Base-by-base conservation (phyloP, 2,888 invertebrate species). In the Dichetophora obliterata region DNA sequence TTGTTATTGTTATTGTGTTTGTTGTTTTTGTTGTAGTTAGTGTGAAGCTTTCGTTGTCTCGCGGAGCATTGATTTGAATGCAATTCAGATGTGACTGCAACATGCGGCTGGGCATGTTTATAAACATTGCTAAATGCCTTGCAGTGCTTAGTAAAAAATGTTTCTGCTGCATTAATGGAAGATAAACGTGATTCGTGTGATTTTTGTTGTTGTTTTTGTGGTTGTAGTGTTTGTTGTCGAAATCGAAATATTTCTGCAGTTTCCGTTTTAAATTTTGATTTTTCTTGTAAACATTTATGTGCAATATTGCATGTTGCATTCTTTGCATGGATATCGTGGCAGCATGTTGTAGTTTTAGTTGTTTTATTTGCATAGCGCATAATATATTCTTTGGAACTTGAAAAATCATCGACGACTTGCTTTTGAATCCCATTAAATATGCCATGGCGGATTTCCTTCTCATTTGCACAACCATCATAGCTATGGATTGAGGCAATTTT, bases 151-250 rank as follows among this genome's bases (percentile, higher is more conserved):
- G 8, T 34, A 34, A 22, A 68, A 48, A 19, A 50, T 19, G 50
- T 11, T 14, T 24, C 52, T 70, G 77, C 79, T 80, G 78, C 81
- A 80, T 77, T 78, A 80, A 63, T 86, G 87, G 86, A 87, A 87
- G 87, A 86, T 85, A 85, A 81, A 81, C 79, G 85, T 86, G 86
- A 85, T 84, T 83, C 59, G 61, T 22, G n/a, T 77, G 77, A 77
- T 78, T 80, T 48, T 77, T 80, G 77, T 73, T 80, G 57, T 80
- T 81, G 77, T 65, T 76, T 75, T 71, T 75, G 76, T 78, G 69
- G 31, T 22, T 76, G 70, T 75, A 73, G 66, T 19, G 50, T 75
- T 63, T 73, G 76, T 27, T 43, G 31, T 78, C 57, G 34, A 27
- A 31, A 31, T 14, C 63, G 63, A 31, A 37, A 22, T 14, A 48